Percentiles rank a stretch among this genome's conserved stretches.
These are phyloP conservation scores for Prosopocoilus inquinatus DNA, from an alignment of 2,888 invertebrate genomes.

Conservation along the genomic window DNA sequence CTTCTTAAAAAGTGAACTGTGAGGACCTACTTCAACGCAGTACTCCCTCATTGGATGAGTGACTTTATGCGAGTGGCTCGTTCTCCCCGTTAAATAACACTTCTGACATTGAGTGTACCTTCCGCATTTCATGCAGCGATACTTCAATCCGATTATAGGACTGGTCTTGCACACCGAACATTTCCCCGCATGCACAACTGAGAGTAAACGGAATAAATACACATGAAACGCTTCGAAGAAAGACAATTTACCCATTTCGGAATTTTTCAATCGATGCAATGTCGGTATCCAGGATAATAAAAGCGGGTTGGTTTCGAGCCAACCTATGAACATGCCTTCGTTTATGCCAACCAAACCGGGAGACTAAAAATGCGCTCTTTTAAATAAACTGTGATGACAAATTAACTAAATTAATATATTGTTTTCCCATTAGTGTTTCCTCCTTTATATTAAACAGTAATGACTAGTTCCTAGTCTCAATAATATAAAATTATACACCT, in stretches of 20 bases:
- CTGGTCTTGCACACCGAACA: constrained; percentile 61
- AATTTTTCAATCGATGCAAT: constrained; percentile 59
- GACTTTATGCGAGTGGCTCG: constrained; percentile 61
- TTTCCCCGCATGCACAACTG: constrained; percentile 58
- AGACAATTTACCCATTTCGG: constrained; percentile 54
- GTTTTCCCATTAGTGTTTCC: too few relatives aligned
- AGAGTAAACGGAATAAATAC: constrained; percentile 25
- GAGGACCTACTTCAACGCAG: constrained; percentile 51
- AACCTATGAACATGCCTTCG: constrained; percentile 65
- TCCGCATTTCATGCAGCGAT: constrained; percentile 64
- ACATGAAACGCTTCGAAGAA: constrained; percentile 8
- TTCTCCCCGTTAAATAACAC: constrained; percentile 64
- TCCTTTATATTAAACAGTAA: too few relatives aligned
- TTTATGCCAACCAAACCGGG: constrained; percentile 69
- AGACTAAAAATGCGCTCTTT: constrained; percentile 51
- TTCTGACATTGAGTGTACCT: constrained; percentile 66
- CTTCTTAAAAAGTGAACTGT: too few relatives aligned
- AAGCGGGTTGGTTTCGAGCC: constrained; percentile 66
- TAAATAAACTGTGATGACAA: too few relatives aligned
- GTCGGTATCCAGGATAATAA: constrained; percentile 66
- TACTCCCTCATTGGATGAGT: constrained; percentile 67
- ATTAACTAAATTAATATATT: too few relatives aligned
- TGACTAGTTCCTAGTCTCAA: constrained; percentile 1
- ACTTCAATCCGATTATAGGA: constrained; percentile 61
- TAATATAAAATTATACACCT: constrained; percentile 50